A percentile compares a stretch with the other conserved stretches of the same genome.
Evolutionary conservation across 2,113 vertebrate species (phyloP).

Genomic region (Pseudopipra pipra): DNA sequence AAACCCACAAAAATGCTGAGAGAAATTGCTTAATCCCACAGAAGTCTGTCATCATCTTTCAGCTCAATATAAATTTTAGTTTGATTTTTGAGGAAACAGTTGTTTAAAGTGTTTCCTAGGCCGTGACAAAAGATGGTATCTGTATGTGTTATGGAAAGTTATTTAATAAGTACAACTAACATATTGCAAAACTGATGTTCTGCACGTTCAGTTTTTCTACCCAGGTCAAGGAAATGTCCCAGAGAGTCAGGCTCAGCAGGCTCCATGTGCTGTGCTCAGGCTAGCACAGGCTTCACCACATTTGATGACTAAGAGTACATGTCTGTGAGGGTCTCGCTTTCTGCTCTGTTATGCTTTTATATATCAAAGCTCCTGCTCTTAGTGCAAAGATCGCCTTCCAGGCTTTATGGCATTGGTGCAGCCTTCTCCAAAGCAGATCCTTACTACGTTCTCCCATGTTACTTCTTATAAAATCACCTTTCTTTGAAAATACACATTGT

Average conservation of each 20-base stretch:
- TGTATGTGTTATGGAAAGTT: not conserved
- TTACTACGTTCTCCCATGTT: not conserved
- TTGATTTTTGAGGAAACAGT: slow-evolving; percentile 4
- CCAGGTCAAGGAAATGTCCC: not conserved
- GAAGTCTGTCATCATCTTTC: slow-evolving; percentile 47
- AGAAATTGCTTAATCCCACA: slow-evolving; percentile 51
- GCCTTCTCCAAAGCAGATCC: not conserved
- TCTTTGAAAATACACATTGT: not conserved
- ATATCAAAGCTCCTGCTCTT: not conserved
- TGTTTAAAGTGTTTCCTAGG: not conserved
- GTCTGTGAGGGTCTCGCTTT: not conserved
- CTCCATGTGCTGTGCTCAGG: rapidly evolving
- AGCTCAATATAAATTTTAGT: not conserved
- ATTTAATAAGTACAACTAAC: not conserved
- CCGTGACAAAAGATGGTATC: not conserved
- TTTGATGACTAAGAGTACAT: rapidly evolving
- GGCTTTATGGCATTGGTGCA: not conserved
- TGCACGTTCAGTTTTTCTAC: not conserved
- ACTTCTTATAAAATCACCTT: not conserved
- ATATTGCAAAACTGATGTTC: not conserved
- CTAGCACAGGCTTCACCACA: not conserved
- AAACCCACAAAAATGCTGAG: slow-evolving; percentile 63
- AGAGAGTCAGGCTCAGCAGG: not conserved
- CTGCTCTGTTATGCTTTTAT: not conserved
- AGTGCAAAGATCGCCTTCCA: not conserved